Percentiles rank a stretch among this genome's conserved stretches.
These are phyloP conservation scores for Bradypodion ventrale DNA, from an alignment of 2,797 vertebrate species.

Conservation along the genomic window DNA sequence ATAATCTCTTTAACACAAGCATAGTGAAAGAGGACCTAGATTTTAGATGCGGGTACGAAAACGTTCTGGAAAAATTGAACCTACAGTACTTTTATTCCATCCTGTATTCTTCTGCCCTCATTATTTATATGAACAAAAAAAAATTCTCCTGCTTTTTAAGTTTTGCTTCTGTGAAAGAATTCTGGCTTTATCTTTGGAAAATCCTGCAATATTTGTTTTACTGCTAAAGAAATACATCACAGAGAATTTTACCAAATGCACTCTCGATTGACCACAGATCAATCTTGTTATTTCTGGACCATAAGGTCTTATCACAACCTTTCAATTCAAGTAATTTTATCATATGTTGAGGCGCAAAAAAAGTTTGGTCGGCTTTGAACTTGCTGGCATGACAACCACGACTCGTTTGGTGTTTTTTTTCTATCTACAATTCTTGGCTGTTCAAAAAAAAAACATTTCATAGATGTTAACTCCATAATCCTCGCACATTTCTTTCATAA, in stretches of 20 bases:
- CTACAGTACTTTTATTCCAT: slow-evolving; percentile 46
- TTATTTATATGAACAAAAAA: slow-evolving; percentile 63
- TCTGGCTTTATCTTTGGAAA: slow-evolving; percentile 38
- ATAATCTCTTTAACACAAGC: not conserved
- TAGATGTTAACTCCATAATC: no score
- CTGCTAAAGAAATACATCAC: slow-evolving; percentile 12
- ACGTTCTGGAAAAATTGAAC: slow-evolving; percentile 49
- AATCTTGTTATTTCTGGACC: slow-evolving; percentile 61
- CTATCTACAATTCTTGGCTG: not conserved
- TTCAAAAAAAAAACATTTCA: not conserved
- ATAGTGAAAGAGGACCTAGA: not conserved
- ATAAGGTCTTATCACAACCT: slow-evolving; percentile 53
- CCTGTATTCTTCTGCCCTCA: slow-evolving; percentile 63
- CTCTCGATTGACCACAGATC: slow-evolving; percentile 33
- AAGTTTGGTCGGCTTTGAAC: slow-evolving; percentile 43
- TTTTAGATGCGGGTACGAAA: slow-evolving; percentile 47
- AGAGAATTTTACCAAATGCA: slow-evolving; percentile 43
- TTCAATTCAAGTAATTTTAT: slow-evolving; percentile 52
- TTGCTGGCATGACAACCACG: slow-evolving; percentile 24
- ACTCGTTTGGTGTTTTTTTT: slow-evolving; percentile 28
- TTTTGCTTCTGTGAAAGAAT: slow-evolving; percentile 62
- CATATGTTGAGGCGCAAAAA: slow-evolving; percentile 51
- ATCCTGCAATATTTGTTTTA: slow-evolving; percentile 11
- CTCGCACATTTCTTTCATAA: not conserved
- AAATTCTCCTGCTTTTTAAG: slow-evolving; percentile 25